These are phyloP conservation scores for Megalurothrips usitatus DNA, from an alignment of 2,888 invertebrate genomes.

Conservation along the genomic window DNA sequence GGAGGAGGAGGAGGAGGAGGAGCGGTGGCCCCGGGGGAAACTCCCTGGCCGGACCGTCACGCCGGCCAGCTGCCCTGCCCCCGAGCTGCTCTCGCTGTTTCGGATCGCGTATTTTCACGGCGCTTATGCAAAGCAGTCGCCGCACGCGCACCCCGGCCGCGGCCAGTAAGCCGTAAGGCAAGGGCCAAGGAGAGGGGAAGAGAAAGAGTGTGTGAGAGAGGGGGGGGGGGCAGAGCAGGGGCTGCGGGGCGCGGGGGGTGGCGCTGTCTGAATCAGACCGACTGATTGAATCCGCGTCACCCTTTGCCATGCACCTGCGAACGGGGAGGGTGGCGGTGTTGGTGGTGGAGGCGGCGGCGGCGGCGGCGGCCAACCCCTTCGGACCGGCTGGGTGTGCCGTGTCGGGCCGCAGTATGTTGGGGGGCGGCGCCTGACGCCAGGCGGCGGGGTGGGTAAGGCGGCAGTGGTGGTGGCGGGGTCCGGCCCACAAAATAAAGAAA, in stretches of 20 bases:
- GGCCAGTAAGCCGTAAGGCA: neutral
- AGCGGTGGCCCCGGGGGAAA: too few species aligned
- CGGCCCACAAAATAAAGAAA: slow-evolving; percentile 13
- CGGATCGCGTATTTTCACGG: neutral
- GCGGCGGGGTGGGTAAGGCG: neutral
- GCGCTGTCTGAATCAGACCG: neutral
- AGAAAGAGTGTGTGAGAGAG: too few species aligned
- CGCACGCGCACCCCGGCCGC: neutral
- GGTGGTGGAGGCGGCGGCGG: slow-evolving; percentile 34
- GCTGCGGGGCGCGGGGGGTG: too few species aligned
- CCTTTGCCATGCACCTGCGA: neutral
- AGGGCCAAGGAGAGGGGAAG: neutral
- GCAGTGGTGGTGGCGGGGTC: neutral
- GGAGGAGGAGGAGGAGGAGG: too few species aligned
- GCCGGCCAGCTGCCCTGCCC: too few species aligned
- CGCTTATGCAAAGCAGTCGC: neutral
- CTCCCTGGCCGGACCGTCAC: too few species aligned
- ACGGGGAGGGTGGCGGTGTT: slow-evolving; percentile 30
- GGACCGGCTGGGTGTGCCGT: neutral
- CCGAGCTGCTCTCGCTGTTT: neutral
- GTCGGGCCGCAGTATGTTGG: neutral
- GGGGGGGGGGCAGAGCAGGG: too few species aligned
- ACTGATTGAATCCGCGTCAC: neutral
- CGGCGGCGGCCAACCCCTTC: slow-evolving; percentile 36
- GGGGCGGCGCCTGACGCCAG: neutral